Evolutionary conservation across 2,113 vertebrate genomes (phyloP).

Genomic region (Pica pica): DNA sequence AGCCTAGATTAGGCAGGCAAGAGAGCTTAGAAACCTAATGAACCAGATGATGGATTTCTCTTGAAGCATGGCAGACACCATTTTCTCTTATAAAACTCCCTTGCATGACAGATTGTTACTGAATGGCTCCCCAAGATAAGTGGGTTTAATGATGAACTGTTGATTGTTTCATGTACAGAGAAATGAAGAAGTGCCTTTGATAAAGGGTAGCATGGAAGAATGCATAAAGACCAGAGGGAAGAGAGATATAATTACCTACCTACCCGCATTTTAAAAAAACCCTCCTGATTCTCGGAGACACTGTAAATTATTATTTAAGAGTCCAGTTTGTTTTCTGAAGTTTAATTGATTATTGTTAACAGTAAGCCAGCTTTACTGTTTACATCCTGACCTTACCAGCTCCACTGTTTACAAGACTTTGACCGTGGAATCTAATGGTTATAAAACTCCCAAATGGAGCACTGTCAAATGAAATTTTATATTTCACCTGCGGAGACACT

Average conservation of each 20-base stretch:
- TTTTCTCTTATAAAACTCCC: background rate
- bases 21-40: background rate
- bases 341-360: background rate
- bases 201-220: background rate
- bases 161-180: background rate
- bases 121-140: slow-evolving; percentile 11
- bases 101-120: slow-evolving; percentile 2
- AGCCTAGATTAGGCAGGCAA: background rate
- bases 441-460: slow-evolving; percentile 37
- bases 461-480: slow-evolving; percentile 29
- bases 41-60: background rate
- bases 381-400: background rate
- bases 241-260: background rate
- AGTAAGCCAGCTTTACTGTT: background rate
- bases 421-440: background rate
- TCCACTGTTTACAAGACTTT: background rate
- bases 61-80: background rate
- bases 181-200: slow-evolving; percentile 2
- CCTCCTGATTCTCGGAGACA: background rate
- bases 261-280: background rate
- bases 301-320: background rate
- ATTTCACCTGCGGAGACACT: background rate
- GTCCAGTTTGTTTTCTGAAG: background rate
- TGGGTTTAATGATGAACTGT: slow-evolving; percentile 12
- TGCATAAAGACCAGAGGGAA: background rate